These are phyloP conservation scores for Ara ararauna DNA, from an alignment of 2,797 vertebrate species.

Conservation along the genomic window DNA sequence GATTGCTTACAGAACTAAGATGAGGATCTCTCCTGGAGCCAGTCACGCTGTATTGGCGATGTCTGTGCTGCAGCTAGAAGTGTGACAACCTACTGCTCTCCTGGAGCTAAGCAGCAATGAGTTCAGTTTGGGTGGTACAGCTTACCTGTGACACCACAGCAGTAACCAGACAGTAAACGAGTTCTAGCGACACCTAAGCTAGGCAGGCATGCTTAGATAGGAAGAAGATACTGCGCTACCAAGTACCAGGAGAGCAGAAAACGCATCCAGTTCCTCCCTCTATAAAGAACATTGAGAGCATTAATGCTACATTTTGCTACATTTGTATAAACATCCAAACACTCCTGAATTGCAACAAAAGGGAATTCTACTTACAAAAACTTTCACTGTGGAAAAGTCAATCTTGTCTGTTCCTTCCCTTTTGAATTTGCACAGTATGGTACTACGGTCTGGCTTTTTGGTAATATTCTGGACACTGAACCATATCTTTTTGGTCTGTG, in stretches of 20 bases:
- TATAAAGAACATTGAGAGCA: not conserved
- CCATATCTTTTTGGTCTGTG: conserved; percentile 56
- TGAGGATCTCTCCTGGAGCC: not conserved
- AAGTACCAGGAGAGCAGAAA: not conserved
- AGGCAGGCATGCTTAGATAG: not conserved
- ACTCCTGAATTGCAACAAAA: not conserved
- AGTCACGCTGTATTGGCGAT: not conserved
- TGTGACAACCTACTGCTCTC: not conserved
- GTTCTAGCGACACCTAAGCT: not conserved
- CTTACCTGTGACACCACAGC: not conserved
- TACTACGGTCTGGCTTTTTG: conserved; percentile 73
- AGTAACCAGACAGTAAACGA: not conserved
- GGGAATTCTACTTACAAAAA: conserved; percentile 74
- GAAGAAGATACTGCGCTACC: not conserved
- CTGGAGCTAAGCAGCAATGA: not conserved
- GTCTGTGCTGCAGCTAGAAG: not conserved
- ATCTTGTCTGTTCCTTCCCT: conserved; percentile 67
- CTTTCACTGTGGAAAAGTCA: conserved; percentile 74
- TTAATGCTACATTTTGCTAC: not conserved
- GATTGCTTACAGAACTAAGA: not conserved
- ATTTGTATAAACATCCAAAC: not conserved
- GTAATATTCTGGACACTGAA: conserved; percentile 76
- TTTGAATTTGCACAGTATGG: conserved; percentile 79
- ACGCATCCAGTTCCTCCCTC: not conserved
- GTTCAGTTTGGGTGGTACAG: not conserved